Percentiles rank a stretch among this genome's conserved stretches.
Conservation (phyloP, 2,113 vertebrate genomes). For the Vireo altiloquus region DNA sequence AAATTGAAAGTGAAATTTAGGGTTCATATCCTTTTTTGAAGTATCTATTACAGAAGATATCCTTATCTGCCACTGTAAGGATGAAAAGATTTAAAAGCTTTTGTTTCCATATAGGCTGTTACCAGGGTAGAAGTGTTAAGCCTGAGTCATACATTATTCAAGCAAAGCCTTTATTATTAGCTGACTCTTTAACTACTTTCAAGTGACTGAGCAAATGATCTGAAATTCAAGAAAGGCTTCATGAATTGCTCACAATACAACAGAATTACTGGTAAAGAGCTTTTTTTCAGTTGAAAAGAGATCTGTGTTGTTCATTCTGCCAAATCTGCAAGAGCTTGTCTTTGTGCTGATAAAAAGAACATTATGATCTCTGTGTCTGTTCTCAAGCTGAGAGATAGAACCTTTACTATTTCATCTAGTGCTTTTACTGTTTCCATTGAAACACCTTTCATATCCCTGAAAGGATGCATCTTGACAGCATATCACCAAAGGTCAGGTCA, state of each 20-base stretch:
- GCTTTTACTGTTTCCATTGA: background rate
- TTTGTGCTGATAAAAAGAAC: background rate
- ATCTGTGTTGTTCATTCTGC: background rate
- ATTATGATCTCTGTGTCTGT: background rate
- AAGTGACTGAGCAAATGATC: background rate
- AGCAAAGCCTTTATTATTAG: background rate
- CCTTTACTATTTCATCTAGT: background rate
- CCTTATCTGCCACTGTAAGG: background rate
- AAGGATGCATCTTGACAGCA: background rate
- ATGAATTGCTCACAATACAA: conserved; percentile 1
- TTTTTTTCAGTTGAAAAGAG: background rate
- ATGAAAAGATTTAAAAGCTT: background rate
- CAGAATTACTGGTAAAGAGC: background rate
- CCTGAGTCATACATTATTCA: background rate
- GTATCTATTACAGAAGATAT: background rate
- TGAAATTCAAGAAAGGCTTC: background rate
- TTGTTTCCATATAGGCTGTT: background rate
- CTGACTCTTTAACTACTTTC: background rate
- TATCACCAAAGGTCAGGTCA: background rate
- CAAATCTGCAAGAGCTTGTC: background rate
- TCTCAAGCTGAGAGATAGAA: background rate
- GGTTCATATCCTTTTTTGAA: background rate
- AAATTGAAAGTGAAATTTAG: background rate
- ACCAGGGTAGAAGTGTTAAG: background rate
- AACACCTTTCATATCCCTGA: background rate